Evolutionary conservation across 92 coral and sea anemone species (phyloP), one percentile per base, ranked within the genome.

Genomic region (Siderastrea radians): DNA sequence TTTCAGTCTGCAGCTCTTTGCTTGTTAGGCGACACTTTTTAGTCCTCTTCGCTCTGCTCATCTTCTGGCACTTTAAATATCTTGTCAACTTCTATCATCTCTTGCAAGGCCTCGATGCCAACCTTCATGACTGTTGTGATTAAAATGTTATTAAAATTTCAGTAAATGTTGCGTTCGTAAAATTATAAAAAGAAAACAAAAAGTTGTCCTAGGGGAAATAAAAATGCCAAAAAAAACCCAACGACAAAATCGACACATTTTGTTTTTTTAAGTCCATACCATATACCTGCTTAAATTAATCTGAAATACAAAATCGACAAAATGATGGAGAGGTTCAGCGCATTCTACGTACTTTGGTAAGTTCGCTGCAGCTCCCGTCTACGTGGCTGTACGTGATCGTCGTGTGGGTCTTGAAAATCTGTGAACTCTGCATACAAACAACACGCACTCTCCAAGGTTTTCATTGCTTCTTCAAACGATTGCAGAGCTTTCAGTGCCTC

Each of bases 381-480:
- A n/a, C 70, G 45, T 65, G 70, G 70, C 70, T 65, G 70, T 65
- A 65, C 3, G 44, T 65, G 48, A 65, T 65, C 70, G 19, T 65
- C 70, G 8, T 65, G 19, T 65, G 70, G 70, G 19, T 65, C 70
- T 65, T 45, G 44, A 65, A 65, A 65, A 65, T 65, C 69, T 45
- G 45, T 65, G 69, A 65, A 65, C 69, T 65, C 69, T 8, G 69
- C 17, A 65, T 65, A 65, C 69, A 65, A 65, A 65, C 69, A 65
- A n/a, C 69, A 65, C 17, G 75, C 75, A 71, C 75, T 47, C 50
- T 71, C 75, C 57, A 71, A 71, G 54, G 75, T 13, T 71, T 71
- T 71, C 75, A 71, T 8, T 49, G 75, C 75, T 71, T 71, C 75
- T 47, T 71, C 75, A 49, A 71, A 71, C 75, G 50, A 71, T 47